Evolutionary conservation across 2,888 invertebrate species (phyloP), one percentile per base, ranked within the genome.

Genomic region (Atethmia centrago): DNA sequence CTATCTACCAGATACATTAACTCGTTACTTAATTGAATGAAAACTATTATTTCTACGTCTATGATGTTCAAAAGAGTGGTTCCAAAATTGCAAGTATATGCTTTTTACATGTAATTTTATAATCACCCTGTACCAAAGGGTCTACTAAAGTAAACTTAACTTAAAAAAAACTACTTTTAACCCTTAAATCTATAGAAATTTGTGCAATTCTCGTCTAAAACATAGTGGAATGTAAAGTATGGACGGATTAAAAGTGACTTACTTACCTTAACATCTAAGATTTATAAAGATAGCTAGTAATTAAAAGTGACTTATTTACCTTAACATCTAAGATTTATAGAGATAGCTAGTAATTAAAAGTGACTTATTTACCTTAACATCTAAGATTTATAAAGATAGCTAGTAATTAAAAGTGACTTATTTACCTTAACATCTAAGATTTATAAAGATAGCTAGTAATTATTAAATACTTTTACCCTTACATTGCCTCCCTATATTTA

Each of bases 191-290:
- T 61, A 51, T 28, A 36, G 49, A 49, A 65, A 56, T 56, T 69
- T 42, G 53, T 71, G 55, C 25, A 77, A 19, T 65, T 55, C 36
- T 56, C 5, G 14, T 25, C 40, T 71, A 76, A 75, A 78, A 40
- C 58, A 73, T 89, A 92, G 42, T 92, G 94, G 94, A 94, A 94
- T 94, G 94, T 93, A 82, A 87, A 77, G 95, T 94, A 95, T 94
- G 95, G 95, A 94, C 90, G 90, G 88, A 81, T 78, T 79, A 53
- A 59, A 80, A 65, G 28, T 47, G 51, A 76, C 58, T 76, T 51
- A 71, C 14, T 14, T 47, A 53, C 2, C 10, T 2, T 59, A 72
- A 58, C 14, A 31, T 42, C 31, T 59, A n/a, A 74, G 4, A 19
- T 63, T 25, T n/a, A 14, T 69, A 8, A 49, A 40, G 16, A 42